Evolutionary conservation across 1,140 invertebrate genomes (phyloP), one percentile per base, ranked within the genome.

Genomic region (Fopius arisanus): DNA sequence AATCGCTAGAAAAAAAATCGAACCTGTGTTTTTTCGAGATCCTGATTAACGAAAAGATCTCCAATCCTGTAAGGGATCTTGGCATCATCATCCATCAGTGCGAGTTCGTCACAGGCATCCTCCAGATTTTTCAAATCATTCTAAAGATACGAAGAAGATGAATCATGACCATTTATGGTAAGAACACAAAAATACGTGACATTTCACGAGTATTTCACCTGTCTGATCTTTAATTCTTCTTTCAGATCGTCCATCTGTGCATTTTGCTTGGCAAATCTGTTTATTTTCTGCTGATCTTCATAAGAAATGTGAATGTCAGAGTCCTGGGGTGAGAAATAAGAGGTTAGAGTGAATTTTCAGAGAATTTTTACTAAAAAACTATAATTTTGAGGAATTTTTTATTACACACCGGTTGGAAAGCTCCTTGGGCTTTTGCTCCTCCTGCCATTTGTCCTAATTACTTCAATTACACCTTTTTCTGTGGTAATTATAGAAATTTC

Each of bases 261-360:
- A 91, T 99, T 98, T 70, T 95, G 91, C 75, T 95, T 90, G 3
- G 98, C 97, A 89, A 99, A 99, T 86, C 94, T 94, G 85, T 99
- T 99, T 75, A 99, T 99, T 89, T 97, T 97, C 82, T 97, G 95
- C 88, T 99, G 98, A 89, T 99, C 97, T 87, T 98, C 97, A 84
- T 92, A 97, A 3, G 96, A 96, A 77, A 99, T 97, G 83, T 97
- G 94, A 70, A 97, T 94, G 90, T 98, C 96, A 68, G 92, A 93
- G 80, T 96, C 95, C 93, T 95, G 79, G 70, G 91, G 88, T 41
- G 78, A 75, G 70, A 66, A 72, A 70, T 74, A 16, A 62, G 41
- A 59, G 40, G 48, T 72, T 72, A 77, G n/a, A 79, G 65, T 74
- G 63, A 67, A 68, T 62, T 10, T 16, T 65, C n/a, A 54, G 3